These are phyloP conservation scores for Drosophila pseudoobscura DNA, from an alignment of 1,140 invertebrate species.

Conservation along the genomic window DNA sequence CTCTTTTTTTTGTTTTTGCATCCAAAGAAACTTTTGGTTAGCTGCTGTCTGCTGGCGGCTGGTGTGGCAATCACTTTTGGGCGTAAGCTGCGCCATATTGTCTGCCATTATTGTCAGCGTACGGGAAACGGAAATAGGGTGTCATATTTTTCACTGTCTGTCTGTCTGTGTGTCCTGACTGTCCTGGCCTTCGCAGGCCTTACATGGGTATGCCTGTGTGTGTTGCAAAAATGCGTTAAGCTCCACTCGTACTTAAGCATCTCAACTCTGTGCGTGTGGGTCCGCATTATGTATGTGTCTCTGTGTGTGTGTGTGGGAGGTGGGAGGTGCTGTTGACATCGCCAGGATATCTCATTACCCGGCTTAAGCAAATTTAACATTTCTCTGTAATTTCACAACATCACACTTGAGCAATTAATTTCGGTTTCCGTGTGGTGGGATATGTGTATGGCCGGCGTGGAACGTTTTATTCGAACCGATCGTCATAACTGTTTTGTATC, in stretches of 20 bases:
- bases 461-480: too few species aligned
- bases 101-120: conserved; percentile 75
- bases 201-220: background rate
- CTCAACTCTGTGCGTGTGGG: conserved; percentile 29
- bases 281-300: background rate
- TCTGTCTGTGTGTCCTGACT: conserved; percentile 4
- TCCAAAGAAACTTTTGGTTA: conserved; percentile 52
- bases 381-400: conserved; percentile 54
- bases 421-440: background rate
- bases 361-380: conserved; percentile 70
- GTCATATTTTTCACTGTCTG: conserved; percentile 68
- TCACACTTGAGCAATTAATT: conserved; percentile 53
- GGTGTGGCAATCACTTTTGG: conserved; percentile 68
- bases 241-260: conserved; percentile 60
- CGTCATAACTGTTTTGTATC: too few species aligned
- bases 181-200: conserved; percentile 20
- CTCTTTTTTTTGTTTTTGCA: conserved; percentile 46
- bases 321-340: conserved; percentile 39
- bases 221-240: conserved; percentile 68
- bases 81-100: conserved; percentile 75
- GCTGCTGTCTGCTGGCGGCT: conserved; percentile 41
- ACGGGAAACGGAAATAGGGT: conserved; percentile 71
- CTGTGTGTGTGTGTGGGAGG: conserved; percentile 6
- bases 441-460: background rate
- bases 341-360: conserved; percentile 66